These are phyloP conservation scores for Exephanes ischioxanthus DNA, from an alignment of 2,888 invertebrate species.

Conservation along the genomic window DNA sequence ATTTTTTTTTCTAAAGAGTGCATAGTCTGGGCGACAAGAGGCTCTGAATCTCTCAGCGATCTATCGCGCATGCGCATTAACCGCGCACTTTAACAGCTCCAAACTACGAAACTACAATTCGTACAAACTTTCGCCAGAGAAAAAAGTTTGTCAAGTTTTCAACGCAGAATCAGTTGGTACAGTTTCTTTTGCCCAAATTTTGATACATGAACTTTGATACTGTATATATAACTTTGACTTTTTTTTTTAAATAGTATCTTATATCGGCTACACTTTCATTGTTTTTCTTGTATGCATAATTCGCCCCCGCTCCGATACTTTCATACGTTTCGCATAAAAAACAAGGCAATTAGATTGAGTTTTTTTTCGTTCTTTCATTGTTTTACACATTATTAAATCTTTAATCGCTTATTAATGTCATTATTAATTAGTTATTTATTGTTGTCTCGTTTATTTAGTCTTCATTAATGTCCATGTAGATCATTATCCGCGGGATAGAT, in stretches of 20 bases:
- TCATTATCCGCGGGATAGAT: slow-evolving; percentile 73
- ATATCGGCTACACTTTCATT: slow-evolving; percentile 30
- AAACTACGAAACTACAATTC: slow-evolving; percentile 1
- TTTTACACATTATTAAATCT: slow-evolving; percentile 67
- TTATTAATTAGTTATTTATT: slow-evolving; percentile 45
- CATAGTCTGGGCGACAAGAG: neutral
- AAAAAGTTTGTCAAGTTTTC: neutral
- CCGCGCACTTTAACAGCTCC: slow-evolving; percentile 1
- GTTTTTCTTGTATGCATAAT: slow-evolving; percentile 78
- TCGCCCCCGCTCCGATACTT: slow-evolving; percentile 77
- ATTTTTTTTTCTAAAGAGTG: neutral
- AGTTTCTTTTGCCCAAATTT: slow-evolving; percentile 14
- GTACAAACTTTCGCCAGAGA: slow-evolving; percentile 7
- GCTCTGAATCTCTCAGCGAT: neutral
- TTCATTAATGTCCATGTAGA: slow-evolving; percentile 63
- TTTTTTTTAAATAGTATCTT: slow-evolving; percentile 23
- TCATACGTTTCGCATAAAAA: slow-evolving; percentile 84
- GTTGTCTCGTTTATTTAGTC: slow-evolving; percentile 30
- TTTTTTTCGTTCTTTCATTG: slow-evolving; percentile 68
- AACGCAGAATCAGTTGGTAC: slow-evolving; percentile 8
- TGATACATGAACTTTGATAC: slow-evolving; percentile 11
- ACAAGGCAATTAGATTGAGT: slow-evolving; percentile 84
- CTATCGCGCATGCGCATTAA: slow-evolving; percentile 5
- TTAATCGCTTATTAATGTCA: slow-evolving; percentile 45
- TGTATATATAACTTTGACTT: slow-evolving; percentile 24